phyloP scores from a whole-genome alignment of 2,888 invertebrate genomes.

The Polylopha cassiicola region DNA sequence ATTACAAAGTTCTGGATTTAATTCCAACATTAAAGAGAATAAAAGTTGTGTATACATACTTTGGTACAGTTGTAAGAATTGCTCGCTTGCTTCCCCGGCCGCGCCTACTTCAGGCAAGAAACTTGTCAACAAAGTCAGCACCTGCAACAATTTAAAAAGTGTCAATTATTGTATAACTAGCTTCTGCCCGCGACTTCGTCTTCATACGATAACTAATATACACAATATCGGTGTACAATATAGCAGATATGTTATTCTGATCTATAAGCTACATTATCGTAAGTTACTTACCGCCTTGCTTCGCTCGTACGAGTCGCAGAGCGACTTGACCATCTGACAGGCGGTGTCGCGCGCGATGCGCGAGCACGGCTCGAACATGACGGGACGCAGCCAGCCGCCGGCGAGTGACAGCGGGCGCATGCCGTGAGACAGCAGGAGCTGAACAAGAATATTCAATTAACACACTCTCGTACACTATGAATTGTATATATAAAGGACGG shows the following conservation, averaged over 20 bases:
- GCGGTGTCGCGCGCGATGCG: conserved; percentile 92
- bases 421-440: conserved; percentile 69
- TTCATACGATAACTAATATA: conserved; percentile 10
- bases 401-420: conserved; percentile 79
- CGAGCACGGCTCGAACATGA: conserved; percentile 94
- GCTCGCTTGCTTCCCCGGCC: conserved; percentile 94
- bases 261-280: no score
- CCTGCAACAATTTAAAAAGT: conserved; percentile 48
- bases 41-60: conserved; percentile 51
- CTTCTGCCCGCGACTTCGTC: no score
- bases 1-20: no score
- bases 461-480: no score
- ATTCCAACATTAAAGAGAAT: no score
- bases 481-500: no score
- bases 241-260: no score
- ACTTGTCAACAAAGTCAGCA: conserved; percentile 90
- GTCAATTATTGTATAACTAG: neutral
- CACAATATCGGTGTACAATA: neutral
- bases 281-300: conserved; percentile 62
- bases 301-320: conserved; percentile 80
- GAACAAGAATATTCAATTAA: conserved; percentile 8
- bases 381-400: conserved; percentile 92
- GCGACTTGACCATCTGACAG: conserved; percentile 90
- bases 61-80: conserved; percentile 92
- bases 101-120: conserved; percentile 91